Percentiles rank a stretch among this genome's conserved stretches.
phyloP scores from a whole-genome alignment of 64 coral and sea anemone species.

The Pachyseris speciosa region DNA sequence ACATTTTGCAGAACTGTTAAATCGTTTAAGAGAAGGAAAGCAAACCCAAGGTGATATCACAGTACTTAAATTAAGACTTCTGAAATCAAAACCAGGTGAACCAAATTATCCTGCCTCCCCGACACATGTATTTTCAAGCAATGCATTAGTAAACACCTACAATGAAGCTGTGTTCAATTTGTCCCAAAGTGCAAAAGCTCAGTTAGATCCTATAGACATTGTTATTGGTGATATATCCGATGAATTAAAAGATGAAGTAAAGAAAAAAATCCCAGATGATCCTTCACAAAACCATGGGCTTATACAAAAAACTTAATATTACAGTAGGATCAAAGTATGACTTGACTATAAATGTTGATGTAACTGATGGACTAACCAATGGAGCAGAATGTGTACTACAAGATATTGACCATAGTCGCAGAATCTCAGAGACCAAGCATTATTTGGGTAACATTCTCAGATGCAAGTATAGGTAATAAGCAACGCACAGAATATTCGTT shows the following conservation, averaged over 20 bases:
- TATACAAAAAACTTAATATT: not conserved
- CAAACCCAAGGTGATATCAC: conserved; percentile 20
- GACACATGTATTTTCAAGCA: conserved; percentile 40
- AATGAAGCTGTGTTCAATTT: not conserved
- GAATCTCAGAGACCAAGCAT: conserved; percentile 36
- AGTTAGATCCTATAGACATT: conserved; percentile 27
- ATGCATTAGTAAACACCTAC: conserved; percentile 10
- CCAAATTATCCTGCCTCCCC: not conserved
- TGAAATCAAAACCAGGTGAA: not conserved
- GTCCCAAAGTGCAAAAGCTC: conserved; percentile 23
- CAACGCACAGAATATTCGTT: conserved; percentile 40
- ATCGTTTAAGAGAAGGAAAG: conserved; percentile 32
- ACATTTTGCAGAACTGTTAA: conserved; percentile 46
- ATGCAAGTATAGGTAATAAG: conserved; percentile 5
- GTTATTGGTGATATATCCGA: conserved; percentile 38
- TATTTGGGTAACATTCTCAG: conserved; percentile 31
- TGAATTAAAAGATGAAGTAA: not conserved
- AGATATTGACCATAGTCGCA: conserved; percentile 18
- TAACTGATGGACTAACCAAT: conserved; percentile 39
- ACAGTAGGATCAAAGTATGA: conserved; percentile 20
- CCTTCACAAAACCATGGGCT: conserved; percentile 46
- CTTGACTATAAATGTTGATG: conserved; percentile 17
- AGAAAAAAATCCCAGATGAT: conserved; percentile 38
- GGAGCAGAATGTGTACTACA: conserved; percentile 34
- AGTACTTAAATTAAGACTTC: not conserved